phyloP scores from a whole-genome alignment of 2,113 vertebrate species.

The Istiophorus platypterus region DNA sequence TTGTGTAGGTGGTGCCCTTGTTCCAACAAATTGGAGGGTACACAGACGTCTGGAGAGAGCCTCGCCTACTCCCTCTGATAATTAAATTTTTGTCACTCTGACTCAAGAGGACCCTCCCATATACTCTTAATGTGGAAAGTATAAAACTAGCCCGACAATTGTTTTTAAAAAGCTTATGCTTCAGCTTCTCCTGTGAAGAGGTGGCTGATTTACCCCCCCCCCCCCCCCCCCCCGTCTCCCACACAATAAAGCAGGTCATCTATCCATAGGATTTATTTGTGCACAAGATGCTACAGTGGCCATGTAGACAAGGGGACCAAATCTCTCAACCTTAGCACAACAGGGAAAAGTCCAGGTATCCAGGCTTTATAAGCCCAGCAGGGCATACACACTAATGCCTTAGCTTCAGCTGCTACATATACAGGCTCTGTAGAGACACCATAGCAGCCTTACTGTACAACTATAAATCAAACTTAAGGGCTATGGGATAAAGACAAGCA shows the following conservation, averaged over 20 bases:
- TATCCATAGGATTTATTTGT: neutral
- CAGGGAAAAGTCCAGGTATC: neutral
- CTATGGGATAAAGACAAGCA: neutral
- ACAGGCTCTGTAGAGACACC: neutral
- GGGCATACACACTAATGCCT: neutral
- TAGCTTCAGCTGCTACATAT: neutral
- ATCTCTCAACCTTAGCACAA: neutral
- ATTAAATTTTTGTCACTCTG: no score
- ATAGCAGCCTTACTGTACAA: neutral
- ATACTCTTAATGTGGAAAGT: no score
- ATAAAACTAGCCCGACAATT: no score
- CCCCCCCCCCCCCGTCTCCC: neutral
- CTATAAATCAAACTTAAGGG: neutral
- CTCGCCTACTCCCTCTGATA: no score
- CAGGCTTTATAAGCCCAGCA: neutral
- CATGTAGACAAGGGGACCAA: neutral
- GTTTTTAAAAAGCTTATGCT: neutral
- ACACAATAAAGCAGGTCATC: neutral
- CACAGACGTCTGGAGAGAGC: no score
- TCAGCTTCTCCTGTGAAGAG: constrained; percentile 9
- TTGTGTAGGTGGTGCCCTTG: no score
- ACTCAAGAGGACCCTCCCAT: no score
- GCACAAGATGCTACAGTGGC: neutral
- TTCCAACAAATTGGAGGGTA: no score
- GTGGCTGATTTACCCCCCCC: neutral